phyloP scores from a whole-genome alignment of 2,888 invertebrate genomes.

The Galeopsomyia nigrocyanea region DNA sequence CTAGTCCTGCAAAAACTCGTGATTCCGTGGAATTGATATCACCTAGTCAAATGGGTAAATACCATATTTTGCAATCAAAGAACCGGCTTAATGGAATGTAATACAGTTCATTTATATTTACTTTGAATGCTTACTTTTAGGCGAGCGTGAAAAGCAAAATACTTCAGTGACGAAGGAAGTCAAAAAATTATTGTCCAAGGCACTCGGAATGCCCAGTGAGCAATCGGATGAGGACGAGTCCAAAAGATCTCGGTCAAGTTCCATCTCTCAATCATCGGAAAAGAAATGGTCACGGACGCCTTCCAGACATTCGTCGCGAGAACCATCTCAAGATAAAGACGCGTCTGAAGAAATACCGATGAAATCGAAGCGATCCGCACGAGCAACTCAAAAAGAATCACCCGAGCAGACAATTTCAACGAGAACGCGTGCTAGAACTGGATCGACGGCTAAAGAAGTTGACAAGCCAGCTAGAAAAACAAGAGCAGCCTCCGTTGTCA shows the following conservation, averaged over 20 bases:
- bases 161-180: slow-evolving; percentile 31
- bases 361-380: slow-evolving; percentile 4
- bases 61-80: neutral
- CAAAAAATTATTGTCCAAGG: slow-evolving; percentile 16
- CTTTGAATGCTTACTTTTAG: slow-evolving; percentile 8
- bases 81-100: neutral
- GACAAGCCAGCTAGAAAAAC: slow-evolving; percentile 19
- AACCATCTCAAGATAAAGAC: slow-evolving; percentile 1
- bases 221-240: neutral
- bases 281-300: neutral
- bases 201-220: neutral
- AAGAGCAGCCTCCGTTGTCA: slow-evolving; percentile 38
- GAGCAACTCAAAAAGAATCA: slow-evolving; percentile 7
- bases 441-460: neutral
- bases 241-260: neutral
- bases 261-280: neutral
- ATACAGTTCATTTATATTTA: neutral
- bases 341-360: neutral
- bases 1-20: slow-evolving; percentile 9
- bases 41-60: neutral
- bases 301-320: neutral
- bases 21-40: neutral
- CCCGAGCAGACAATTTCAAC: neutral
- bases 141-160: slow-evolving; percentile 7
- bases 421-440: neutral